Conservation (phyloP, 2,888 invertebrate species). For the Pristionchus exspectatus region DNA sequence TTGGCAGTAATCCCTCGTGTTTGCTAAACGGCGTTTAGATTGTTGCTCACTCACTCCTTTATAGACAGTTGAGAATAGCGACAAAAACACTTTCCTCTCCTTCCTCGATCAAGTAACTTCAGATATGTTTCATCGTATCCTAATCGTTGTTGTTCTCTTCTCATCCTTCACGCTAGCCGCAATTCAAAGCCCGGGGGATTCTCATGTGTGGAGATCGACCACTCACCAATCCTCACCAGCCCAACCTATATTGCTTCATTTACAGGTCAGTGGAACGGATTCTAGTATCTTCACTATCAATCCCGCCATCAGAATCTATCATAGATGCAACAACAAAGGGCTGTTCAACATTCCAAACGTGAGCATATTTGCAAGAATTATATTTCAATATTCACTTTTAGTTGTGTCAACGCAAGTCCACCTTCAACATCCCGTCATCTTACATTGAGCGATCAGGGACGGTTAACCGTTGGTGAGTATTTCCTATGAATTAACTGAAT, state of each 20-base stretch:
- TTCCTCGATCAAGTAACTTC: background rate
- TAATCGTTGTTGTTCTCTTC: background rate
- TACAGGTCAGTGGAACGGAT: background rate
- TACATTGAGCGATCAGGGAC: slow-evolving; percentile 2
- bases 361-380: background rate
- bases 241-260: background rate
- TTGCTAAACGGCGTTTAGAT: background rate
- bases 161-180: background rate
- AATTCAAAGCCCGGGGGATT: background rate
- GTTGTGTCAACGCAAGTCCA: slow-evolving; percentile 42
- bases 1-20: background rate
- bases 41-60: background rate
- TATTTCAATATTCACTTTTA: background rate
- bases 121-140: background rate
- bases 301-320: background rate
- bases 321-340: background rate
- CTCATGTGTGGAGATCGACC: background rate
- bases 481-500: background rate
- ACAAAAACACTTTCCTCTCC: background rate
- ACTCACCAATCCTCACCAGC: no score
- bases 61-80: background rate
- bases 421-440: background rate
- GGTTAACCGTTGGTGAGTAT: background rate
- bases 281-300: background rate
- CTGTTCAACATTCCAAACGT: background rate